phyloP scores from a whole-genome alignment of 2,113 vertebrate species.

The Anser brachyrhynchus region DNA sequence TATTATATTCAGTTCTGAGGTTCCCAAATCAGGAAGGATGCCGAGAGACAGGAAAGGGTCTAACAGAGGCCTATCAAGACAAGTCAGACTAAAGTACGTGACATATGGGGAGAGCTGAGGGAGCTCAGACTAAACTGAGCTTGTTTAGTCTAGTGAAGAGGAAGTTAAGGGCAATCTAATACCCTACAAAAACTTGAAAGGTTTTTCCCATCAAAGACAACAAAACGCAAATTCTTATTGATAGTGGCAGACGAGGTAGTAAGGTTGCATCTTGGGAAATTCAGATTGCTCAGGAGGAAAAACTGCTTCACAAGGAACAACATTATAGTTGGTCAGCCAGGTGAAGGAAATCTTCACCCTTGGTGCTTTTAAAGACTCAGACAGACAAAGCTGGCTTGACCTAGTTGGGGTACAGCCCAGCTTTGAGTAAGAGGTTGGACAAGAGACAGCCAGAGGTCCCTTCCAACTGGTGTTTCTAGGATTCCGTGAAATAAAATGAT shows the following conservation, averaged over 20 bases:
- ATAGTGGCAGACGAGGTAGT: neutral
- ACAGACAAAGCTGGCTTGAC: neutral
- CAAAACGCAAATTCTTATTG: neutral
- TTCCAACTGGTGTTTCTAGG: neutral
- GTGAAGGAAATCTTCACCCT: neutral
- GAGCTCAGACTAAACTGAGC: neutral
- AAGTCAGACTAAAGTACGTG: neutral
- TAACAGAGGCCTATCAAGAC: neutral
- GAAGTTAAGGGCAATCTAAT: neutral
- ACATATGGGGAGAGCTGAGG: neutral
- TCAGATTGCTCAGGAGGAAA: neutral
- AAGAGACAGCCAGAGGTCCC: neutral
- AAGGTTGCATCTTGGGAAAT: neutral
- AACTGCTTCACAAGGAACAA: neutral
- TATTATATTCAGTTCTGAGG: neutral
- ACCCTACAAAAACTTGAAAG: neutral
- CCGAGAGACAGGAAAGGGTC: neutral
- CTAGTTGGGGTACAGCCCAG: neutral
- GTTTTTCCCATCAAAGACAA: neutral
- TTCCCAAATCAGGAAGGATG: neutral
- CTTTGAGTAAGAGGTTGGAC: neutral
- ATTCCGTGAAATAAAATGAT: neutral
- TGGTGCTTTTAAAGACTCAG: neutral
- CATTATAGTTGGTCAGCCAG: neutral
- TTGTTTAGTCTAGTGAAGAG: neutral